Conservation (phyloP, 1,140 invertebrate species). For the Mercenaria mercenaria region DNA sequence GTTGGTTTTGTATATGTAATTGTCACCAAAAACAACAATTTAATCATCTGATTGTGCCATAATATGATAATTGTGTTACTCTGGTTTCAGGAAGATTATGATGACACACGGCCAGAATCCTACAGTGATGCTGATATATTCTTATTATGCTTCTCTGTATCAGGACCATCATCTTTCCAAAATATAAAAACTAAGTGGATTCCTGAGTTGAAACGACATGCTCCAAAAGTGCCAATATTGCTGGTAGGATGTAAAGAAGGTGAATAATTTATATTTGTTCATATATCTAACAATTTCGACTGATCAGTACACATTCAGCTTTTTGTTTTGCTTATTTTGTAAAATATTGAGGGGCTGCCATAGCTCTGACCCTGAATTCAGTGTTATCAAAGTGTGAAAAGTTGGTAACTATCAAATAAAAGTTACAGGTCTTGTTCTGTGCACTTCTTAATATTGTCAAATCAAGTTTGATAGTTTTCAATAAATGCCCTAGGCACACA, state of each 20-base stretch:
- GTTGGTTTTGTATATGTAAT: too few species aligned
- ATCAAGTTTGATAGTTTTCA: too few species aligned
- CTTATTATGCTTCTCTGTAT: constrained; percentile 51
- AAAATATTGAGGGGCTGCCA: not conserved
- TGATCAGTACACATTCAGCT: not conserved
- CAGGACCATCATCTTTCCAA: constrained; percentile 18
- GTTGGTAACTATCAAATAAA: too few species aligned
- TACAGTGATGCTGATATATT: constrained; percentile 61
- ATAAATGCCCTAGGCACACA: too few species aligned
- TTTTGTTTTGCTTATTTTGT: not conserved
- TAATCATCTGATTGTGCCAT: too few species aligned
- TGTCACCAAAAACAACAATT: too few species aligned
- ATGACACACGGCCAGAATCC: constrained; percentile 53
- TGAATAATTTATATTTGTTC: not conserved
- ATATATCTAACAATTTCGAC: not conserved
- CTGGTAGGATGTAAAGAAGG: constrained; percentile 62
- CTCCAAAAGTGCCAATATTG: constrained; percentile 55
- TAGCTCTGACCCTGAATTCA: not conserved
- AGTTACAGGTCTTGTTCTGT: too few species aligned
- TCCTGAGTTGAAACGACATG: constrained; percentile 50
- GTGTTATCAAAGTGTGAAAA: too few species aligned
- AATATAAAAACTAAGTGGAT: constrained; percentile 59
- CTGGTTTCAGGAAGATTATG: constrained; percentile 55
- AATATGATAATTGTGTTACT: too few species aligned
- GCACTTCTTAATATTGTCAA: too few species aligned